Base-by-base conservation (phyloP, 2,888 invertebrate species). In the Drosophila yooni region DNA sequence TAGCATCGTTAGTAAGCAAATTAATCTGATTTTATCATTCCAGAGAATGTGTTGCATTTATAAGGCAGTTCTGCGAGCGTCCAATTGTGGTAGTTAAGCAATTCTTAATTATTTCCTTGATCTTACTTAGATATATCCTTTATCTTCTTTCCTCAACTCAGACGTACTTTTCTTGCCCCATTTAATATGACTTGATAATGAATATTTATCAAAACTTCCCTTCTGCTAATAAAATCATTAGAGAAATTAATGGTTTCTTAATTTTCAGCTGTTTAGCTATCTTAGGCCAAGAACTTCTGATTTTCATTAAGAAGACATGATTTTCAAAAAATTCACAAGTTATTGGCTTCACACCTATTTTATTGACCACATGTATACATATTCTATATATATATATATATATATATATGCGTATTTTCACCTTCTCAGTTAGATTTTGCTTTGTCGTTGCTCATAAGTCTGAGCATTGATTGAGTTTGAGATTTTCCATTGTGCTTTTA, bases 381-480 rank as follows among this genome's bases (percentile, higher is more conserved):
- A 8, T n/a, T 18, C 7, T 21, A 6, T n/a, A 40, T n/a, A 40
- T n/a, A 10, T 18, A 10, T n/a, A 10, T n/a, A 18, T 40, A n/a
- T 40, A 40, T 1, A n/a, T 40, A 0, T 10, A 40, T 43, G 21
- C 11, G 13, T 50, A 6, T 50, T 29, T 50, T 29, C 29, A n/a
- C 29, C 29, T 29, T 29, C 18, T 27, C 34, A 53, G 46, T 27
- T 53, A 27, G 4, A 25, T 52, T 53, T 40, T 13, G 29, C 36
- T 13, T 29, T 15, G 34, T 29, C 40, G 43, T 54, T 25, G 36
- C 48, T 36, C 25, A 25, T 40, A 61, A 58, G 43, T 40, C n/a
- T 38, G 29, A 57, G 46, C 54, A n/a, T n/a, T 62, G 50, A 65
- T 68, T 64, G 56, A 56, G 34, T 21, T 43, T 38, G 31, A 6